Conservation (phyloP, 2,888 invertebrate genomes). For the Sialis lutaria region DNA sequence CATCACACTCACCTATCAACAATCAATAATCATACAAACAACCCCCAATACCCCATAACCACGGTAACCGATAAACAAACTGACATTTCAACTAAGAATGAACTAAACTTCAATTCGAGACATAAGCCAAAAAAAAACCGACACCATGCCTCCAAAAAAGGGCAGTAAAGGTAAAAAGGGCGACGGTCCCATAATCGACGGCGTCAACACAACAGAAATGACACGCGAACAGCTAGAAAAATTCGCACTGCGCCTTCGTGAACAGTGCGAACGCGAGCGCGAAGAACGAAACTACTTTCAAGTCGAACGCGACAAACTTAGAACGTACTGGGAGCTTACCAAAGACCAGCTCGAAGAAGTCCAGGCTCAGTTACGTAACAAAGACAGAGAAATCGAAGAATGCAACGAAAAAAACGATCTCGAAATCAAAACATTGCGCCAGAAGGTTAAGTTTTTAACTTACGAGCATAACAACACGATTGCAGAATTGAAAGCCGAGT, state of each 20-base stretch:
- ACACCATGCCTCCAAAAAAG: background rate
- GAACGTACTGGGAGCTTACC: constrained; percentile 93
- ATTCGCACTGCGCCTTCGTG: constrained; percentile 68
- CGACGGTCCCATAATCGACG: constrained; percentile 47
- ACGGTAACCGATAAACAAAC: too few relatives aligned
- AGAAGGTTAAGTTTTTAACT: constrained; percentile 83
- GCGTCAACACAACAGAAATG: constrained; percentile 84
- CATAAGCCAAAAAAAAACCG: background rate
- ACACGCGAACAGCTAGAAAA: constrained; percentile 81
- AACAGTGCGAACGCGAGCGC: constrained; percentile 83
- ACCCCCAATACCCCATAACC: too few relatives aligned
- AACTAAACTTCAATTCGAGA: too few relatives aligned
- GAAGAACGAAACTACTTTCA: constrained; percentile 94
- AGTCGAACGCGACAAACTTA: constrained; percentile 82
- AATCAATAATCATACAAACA: too few relatives aligned
- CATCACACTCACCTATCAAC: too few relatives aligned
- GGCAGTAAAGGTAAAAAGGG: constrained; percentile 4
- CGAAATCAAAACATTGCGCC: constrained; percentile 74
- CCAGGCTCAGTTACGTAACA: constrained; percentile 52
- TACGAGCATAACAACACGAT: constrained; percentile 80
- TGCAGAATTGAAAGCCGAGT: constrained; percentile 71
- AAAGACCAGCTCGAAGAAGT: constrained; percentile 76
- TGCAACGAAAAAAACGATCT: constrained; percentile 72
- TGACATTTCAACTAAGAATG: too few relatives aligned
- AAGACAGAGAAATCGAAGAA: constrained; percentile 78